Evolutionary conservation across 2,113 vertebrate species (phyloP).

Genomic region (Cinclus mexicanus): DNA sequence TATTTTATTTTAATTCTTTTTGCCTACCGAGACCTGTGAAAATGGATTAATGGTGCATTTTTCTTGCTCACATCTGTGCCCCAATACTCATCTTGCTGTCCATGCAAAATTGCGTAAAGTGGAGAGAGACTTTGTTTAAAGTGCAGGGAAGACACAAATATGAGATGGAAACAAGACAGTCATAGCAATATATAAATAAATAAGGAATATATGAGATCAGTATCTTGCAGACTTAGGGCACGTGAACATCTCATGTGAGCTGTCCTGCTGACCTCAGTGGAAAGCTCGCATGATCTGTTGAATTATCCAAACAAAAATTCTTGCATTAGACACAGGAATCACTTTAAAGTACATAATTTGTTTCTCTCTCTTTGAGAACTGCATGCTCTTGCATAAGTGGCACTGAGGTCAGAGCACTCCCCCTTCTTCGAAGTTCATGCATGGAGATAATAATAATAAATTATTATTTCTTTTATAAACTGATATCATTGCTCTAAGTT

Average conservation of each 20-base stretch:
- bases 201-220: not conserved
- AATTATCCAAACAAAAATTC: constrained; percentile 9
- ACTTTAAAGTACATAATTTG: not conserved
- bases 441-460: not conserved
- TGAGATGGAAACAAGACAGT: not conserved
- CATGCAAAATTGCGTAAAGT: not conserved
- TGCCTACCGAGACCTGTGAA: not conserved
- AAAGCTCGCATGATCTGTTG: not conserved
- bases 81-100: not conserved
- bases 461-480: not conserved
- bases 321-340: not conserved
- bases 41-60: not conserved
- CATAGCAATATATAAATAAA: not conserved
- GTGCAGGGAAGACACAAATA: not conserved
- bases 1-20: too few relatives aligned
- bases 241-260: not conserved
- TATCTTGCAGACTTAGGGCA: not conserved
- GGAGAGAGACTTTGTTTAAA: not conserved
- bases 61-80: not conserved
- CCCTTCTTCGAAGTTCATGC: not conserved
- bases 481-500: not conserved
- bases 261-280: constrained; percentile 29
- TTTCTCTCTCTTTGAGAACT: not conserved
- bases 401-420: not conserved
- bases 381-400: not conserved